These are phyloP conservation scores for Parelbella ahira DNA, from an alignment of 2,888 invertebrate genomes.

Conservation along the genomic window DNA sequence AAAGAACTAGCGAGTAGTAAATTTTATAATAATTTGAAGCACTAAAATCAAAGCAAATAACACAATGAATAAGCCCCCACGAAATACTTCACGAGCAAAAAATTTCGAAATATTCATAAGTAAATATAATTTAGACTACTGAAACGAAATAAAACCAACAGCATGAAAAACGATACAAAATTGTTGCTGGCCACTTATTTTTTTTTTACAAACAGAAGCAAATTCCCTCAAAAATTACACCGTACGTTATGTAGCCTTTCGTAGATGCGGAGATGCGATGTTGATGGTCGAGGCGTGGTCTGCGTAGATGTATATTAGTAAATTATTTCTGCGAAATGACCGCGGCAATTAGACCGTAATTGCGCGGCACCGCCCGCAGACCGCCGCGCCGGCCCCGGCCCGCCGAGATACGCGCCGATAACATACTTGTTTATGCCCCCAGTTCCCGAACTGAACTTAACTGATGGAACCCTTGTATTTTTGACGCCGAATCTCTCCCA, in stretches of 20 bases:
- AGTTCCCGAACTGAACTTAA: slow-evolving; percentile 28
- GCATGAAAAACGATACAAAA: no score
- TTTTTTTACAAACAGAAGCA: slow-evolving; percentile 14
- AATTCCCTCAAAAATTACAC: slow-evolving; percentile 13
- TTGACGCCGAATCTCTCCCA: slow-evolving; percentile 18
- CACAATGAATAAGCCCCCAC: no score
- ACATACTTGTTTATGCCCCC: slow-evolving; percentile 29
- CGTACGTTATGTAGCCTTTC: slow-evolving; percentile 13
- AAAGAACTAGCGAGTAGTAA: no score
- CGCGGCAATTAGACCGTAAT: slow-evolving; percentile 50
- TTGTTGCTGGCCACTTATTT: no score
- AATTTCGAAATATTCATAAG: no score
- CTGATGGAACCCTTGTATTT: slow-evolving; percentile 16
- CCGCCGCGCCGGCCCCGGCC: slow-evolving; percentile 13
- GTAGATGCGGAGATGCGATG: slow-evolving; percentile 28
- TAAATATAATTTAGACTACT: no score
- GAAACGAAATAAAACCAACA: no score
- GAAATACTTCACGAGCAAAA: no score
- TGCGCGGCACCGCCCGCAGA: slow-evolving; percentile 38
- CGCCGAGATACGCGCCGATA: slow-evolving; percentile 35
- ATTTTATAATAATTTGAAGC: no score
- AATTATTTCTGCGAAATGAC: slow-evolving; percentile 48
- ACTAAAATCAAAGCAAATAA: no score
- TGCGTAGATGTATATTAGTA: slow-evolving; percentile 41
- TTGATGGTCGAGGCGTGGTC: slow-evolving; percentile 39